A percentile compares a stretch with the other conserved stretches of the same genome.
Evolutionary conservation across 2,113 vertebrate species (phyloP).

Genomic region (Mystacornis crossleyi): DNA sequence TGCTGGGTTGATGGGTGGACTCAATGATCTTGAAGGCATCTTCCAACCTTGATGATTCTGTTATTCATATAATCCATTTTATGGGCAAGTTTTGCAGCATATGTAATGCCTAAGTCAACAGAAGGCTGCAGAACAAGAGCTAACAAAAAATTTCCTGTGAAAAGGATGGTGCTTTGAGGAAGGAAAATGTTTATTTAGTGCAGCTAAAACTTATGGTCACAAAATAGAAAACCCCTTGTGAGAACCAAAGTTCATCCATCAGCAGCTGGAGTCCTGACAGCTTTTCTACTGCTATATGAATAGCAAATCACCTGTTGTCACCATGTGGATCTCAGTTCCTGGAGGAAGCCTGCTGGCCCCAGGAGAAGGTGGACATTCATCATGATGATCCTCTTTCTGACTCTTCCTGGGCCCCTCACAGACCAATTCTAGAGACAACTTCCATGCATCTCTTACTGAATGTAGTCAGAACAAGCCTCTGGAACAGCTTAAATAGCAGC

Average conservation of each 20-base stretch:
- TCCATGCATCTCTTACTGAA: accelerated
- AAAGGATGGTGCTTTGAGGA: background rate
- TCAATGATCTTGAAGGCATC: background rate
- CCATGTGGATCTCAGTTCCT: background rate
- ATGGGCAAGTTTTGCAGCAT: background rate
- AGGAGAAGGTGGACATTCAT: background rate
- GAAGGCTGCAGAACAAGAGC: background rate
- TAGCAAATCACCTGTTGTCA: background rate
- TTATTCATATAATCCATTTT: background rate
- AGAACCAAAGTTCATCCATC: background rate
- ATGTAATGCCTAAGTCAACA: background rate
- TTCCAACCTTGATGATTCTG: background rate
- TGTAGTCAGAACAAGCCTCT: background rate
- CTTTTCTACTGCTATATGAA: background rate
- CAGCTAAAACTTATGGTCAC: background rate
- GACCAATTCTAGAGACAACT: background rate
- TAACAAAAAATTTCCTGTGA: background rate
- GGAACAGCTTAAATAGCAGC: background rate
- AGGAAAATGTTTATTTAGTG: background rate
- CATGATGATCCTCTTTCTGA: background rate
- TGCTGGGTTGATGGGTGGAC: background rate
- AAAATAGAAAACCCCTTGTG: background rate
- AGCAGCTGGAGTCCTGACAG: background rate
- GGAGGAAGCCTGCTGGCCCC: background rate
- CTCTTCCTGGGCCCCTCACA: background rate